These are phyloP conservation scores for Argyrosomus regius DNA, from an alignment of 2,797 vertebrate species.

Conservation along the genomic window DNA sequence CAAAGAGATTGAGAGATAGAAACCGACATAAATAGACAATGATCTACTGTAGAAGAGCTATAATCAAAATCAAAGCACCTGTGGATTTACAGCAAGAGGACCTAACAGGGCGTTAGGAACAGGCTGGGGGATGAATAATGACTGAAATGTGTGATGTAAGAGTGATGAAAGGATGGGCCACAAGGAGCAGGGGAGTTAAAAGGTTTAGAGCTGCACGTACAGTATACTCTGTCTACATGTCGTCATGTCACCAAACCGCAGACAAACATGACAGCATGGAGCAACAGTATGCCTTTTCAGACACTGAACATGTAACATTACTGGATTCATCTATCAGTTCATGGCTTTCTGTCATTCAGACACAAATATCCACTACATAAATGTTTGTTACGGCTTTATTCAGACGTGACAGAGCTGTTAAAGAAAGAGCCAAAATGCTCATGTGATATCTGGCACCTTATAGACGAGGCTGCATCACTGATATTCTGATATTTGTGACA, in stretches of 20 bases:
- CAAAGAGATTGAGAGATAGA: constrained; percentile 1
- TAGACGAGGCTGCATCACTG: background rate
- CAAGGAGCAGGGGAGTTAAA: background rate
- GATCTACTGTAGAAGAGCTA: constrained; percentile 1
- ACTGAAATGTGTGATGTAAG: constrained; percentile 37
- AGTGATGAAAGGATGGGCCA: constrained; percentile 39
- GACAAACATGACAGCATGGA: background rate
- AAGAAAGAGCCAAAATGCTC: background rate
- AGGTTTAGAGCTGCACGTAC: constrained; percentile 14
- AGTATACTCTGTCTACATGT: background rate
- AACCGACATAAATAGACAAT: constrained; percentile 5
- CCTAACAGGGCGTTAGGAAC: constrained; percentile 11
- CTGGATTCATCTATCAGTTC: background rate
- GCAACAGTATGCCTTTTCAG: background rate
- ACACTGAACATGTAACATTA: background rate
- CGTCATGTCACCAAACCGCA: background rate
- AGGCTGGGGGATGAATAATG: constrained; percentile 28
- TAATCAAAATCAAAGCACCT: constrained; percentile 46
- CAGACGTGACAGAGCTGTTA: background rate
- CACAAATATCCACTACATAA: background rate
- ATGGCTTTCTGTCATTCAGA: background rate
- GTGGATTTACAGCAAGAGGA: constrained; percentile 30
- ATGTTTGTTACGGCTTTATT: background rate
- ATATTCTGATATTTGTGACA: background rate
- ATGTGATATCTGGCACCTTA: too few relatives aligned